These are phyloP conservation scores for Callinectes sapidus DNA, from an alignment of 2,888 invertebrate genomes.

Conservation along the genomic window DNA sequence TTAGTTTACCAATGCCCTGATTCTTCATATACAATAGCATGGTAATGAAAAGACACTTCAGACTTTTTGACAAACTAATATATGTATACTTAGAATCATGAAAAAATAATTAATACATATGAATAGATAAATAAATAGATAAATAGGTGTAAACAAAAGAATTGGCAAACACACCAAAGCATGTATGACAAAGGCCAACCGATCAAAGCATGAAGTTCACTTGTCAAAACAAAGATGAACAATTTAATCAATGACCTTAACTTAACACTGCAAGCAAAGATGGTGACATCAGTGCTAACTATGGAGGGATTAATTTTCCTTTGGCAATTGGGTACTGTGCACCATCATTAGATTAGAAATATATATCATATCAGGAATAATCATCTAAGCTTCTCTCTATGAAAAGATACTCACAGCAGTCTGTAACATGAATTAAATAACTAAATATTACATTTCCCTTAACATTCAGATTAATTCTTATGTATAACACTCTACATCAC, in stretches of 20 bases:
- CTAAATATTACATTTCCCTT: neutral
- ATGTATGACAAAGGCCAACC: neutral
- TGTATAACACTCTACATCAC: neutral
- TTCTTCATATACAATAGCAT: neutral
- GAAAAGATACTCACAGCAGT: neutral
- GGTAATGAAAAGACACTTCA: neutral
- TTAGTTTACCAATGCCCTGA: neutral
- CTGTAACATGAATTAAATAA: neutral
- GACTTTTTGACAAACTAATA: neutral
- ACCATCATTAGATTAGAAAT: neutral
- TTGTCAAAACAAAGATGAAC: neutral
- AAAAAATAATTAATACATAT: neutral
- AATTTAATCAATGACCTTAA: neutral
- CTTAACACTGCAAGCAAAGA: neutral
- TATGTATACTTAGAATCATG: too few species aligned
- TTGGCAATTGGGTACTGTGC: neutral
- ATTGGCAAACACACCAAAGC: neutral
- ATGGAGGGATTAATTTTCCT: conserved; percentile 16
- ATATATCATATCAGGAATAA: neutral
- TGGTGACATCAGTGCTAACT: neutral
- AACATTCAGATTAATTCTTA: neutral
- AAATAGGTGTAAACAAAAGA: neutral
- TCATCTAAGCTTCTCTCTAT: neutral
- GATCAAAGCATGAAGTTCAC: neutral
- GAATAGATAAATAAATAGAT: neutral